Conservation (phyloP, 2,113 vertebrate genomes). For the Melozone crissalis region DNA sequence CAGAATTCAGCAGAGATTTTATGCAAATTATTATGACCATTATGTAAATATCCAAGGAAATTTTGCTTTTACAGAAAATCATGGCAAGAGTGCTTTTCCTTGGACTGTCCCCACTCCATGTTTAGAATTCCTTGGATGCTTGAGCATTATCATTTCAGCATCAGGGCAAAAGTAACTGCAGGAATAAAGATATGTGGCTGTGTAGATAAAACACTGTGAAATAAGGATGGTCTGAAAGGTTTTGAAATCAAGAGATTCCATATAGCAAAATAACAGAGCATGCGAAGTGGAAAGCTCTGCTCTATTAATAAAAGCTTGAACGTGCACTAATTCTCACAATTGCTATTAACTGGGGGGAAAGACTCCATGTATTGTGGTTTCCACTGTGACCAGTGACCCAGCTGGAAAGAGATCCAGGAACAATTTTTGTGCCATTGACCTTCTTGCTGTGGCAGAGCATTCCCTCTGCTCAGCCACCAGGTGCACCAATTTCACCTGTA, state of each 20-base stretch:
- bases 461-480: background rate
- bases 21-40: background rate
- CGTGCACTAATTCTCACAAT: background rate
- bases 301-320: background rate
- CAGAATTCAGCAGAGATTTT: background rate
- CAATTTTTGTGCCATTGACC: background rate
- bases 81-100: background rate
- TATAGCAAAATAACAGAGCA: background rate
- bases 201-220: background rate
- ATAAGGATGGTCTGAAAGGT: background rate
- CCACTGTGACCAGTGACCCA: background rate
- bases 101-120: background rate
- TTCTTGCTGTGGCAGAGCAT: background rate
- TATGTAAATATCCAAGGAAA: background rate
- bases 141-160: background rate
- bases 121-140: slow-evolving; percentile 3
- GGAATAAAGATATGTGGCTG: background rate
- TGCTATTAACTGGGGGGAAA: background rate
- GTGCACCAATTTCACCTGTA: background rate
- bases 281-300: background rate
- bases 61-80: background rate
- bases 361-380: background rate
- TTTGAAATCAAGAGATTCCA: background rate
- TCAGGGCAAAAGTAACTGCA: slow-evolving; percentile 15
- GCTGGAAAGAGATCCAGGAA: background rate